Evolutionary conservation across 2,888 invertebrate species (phyloP).

Genomic region (Anthoptus insignis): DNA sequence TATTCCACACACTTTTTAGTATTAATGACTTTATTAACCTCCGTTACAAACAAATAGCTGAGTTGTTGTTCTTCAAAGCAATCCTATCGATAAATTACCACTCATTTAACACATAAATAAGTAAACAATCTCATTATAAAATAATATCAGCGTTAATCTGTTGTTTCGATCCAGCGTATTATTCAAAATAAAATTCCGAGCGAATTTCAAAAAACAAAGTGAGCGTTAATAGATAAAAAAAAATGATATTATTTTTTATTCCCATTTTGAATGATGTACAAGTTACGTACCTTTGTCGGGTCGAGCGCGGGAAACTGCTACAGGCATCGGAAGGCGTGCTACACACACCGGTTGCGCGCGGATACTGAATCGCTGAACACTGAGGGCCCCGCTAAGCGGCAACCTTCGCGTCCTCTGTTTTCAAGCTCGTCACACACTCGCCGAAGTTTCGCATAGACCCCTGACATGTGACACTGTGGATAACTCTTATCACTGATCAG

Average conservation of each 20-base stretch:
- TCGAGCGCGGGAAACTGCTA: constrained; percentile 53
- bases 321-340: constrained; percentile 61
- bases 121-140: background rate
- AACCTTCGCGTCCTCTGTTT: constrained; percentile 3
- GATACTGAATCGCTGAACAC: constrained; percentile 63
- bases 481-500: constrained; percentile 44
- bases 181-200: too few species aligned
- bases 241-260: too few species aligned
- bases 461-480: constrained; percentile 31
- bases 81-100: background rate
- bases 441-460: constrained; percentile 23
- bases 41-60: background rate
- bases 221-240: too few species aligned
- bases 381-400: constrained; percentile 52
- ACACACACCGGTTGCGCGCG: constrained; percentile 71
- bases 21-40: too few species aligned
- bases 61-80: background rate
- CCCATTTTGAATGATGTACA: background rate
- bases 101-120: background rate
- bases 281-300: constrained; percentile 66
- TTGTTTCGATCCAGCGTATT: too few species aligned
- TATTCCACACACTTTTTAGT: too few species aligned
- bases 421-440: constrained; percentile 6
- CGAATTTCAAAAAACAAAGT: too few species aligned
- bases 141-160: too few species aligned